Evolutionary conservation across 2,113 vertebrate genomes (phyloP).

Genomic region (Glaucomys volans): DNA sequence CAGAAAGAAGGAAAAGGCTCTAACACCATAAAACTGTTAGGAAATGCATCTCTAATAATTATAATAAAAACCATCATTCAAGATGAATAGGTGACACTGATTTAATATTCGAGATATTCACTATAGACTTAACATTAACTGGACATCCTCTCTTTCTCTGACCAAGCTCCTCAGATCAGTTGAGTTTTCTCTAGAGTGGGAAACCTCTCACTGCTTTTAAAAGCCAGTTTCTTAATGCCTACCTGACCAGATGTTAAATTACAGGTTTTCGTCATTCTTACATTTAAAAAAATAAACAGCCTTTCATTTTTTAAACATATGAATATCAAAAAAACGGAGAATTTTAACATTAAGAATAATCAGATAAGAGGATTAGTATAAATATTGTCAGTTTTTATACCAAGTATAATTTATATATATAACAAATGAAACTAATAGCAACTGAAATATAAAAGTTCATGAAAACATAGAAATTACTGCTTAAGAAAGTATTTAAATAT

Average conservation of each 20-base stretch:
- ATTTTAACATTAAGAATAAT: not conserved
- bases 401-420: not conserved
- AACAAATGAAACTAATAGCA: not conserved
- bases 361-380: not conserved
- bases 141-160: not conserved
- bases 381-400: not conserved
- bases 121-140: not conserved
- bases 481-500: not conserved
- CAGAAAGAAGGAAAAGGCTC: not conserved
- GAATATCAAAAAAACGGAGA: constrained; percentile 4
- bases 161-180: not conserved
- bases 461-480: not conserved
- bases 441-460: not conserved
- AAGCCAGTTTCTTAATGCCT: not conserved
- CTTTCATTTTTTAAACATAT: not conserved
- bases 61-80: not conserved
- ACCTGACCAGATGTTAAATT: not conserved
- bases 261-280: not conserved
- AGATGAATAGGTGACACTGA: not conserved
- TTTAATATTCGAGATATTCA: not conserved
- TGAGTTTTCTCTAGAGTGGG: not conserved
- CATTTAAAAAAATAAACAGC: not conserved
- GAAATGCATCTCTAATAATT: not conserved
- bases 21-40: not conserved
- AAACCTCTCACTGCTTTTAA: not conserved